These are phyloP conservation scores for Zootoca vivipara DNA, from an alignment of 2,113 vertebrate species.

Conservation along the genomic window DNA sequence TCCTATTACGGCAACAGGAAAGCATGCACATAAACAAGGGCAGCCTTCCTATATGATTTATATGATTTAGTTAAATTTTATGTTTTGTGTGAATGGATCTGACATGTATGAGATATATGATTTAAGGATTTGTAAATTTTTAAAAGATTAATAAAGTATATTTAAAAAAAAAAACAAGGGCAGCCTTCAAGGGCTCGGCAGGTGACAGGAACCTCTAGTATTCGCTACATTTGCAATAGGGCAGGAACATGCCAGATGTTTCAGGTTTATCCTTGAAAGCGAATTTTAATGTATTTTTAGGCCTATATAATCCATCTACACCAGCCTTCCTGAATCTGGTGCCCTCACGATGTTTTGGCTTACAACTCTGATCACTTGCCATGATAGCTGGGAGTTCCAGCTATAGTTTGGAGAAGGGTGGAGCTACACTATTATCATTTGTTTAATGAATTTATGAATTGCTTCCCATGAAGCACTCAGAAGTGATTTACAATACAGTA, in stretches of 20 bases:
- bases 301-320: neutral
- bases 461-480: too few species aligned
- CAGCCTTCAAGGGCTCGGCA: neutral
- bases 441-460: too few species aligned
- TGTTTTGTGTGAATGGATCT: too few species aligned
- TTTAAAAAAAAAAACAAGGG: too few species aligned
- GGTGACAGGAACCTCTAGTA: neutral
- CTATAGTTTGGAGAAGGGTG: too few species aligned
- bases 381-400: neutral
- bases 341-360: neutral
- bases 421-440: too few species aligned
- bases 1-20: neutral
- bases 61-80: too few species aligned
- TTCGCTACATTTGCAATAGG: neutral
- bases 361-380: neutral
- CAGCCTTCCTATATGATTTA: too few species aligned
- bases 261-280: neutral
- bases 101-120: too few species aligned
- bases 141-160: too few species aligned
- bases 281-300: neutral
- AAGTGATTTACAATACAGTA: too few species aligned
- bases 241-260: neutral
- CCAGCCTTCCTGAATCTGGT: neutral
- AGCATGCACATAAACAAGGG: neutral
- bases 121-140: too few species aligned